Base-by-base conservation (phyloP, 2,797 vertebrate species). In the Hydrocynus forskahlii region DNA sequence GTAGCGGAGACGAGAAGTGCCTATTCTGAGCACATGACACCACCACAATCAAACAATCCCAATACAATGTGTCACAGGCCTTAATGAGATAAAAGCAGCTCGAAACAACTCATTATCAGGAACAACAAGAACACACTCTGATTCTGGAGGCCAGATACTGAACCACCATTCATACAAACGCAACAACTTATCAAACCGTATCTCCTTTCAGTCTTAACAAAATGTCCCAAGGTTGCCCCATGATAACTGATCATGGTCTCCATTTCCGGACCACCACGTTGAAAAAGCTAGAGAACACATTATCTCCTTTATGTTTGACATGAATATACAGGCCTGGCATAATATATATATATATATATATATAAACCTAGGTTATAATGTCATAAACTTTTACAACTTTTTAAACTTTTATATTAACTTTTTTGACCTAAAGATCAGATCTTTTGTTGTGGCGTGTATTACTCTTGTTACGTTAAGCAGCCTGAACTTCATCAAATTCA, bases 211-310 rank as follows among this genome's bases (percentile, higher is more conserved):
- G 52, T 69, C 45, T 57, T 14, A 71, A 55, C n/a, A 21, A 68
- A 48, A 45, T 19, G 45, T 38, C 38, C 50, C 69, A 68, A 72
- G 68, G 52, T 21, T 72, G 45, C n/a, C 0, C 45, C 13, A 10
- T 35, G 62, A 62, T 77, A 57, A 48, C 57, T 40, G 62, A 71
- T 77, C 73, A 82, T 81, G 71, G 38, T 52, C 8, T 7, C 66
- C 29, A 17, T 78, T n/a, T 55, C n/a, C 35, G 35, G 40, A 29
- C 60, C 7, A 6, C 29, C 35, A 62, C 60, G 16, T 38, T 8
- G 25, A 21, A 52, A 55, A 85, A 77, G 85, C 78, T 81, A 79
- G 68, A 81, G 84, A 82, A 66, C 76, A 82, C 13, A 68, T 88
- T 73, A 16, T 16, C 4, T 29, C 29, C 29, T 29, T 29, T 29